A percentile compares a stretch with the other conserved stretches of the same genome.
Evolutionary conservation across 2,888 invertebrate species (phyloP).

Genomic region (Ochropacha duplaris): DNA sequence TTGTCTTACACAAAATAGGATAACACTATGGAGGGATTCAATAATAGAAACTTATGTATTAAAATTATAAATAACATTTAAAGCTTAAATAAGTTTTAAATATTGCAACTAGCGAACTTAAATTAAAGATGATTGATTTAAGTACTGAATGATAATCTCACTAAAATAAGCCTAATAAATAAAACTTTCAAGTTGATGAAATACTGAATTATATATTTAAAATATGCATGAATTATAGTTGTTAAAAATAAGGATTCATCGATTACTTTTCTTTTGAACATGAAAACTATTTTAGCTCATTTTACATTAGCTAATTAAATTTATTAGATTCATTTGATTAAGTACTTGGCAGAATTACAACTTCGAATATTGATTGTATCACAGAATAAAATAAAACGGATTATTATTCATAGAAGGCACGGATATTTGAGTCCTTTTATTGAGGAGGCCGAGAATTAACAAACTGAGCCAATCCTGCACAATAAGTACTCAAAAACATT

Average conservation of each 20-base stretch:
- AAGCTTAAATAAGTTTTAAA: slow-evolving; percentile 58
- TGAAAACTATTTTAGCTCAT: not conserved
- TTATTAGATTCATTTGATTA: not conserved
- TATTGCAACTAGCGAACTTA: slow-evolving; percentile 62
- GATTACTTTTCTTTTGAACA: no score
- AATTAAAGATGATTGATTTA: slow-evolving; percentile 18
- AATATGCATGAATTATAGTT: no score
- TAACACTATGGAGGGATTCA: slow-evolving; percentile 57
- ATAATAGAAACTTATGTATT: slow-evolving; percentile 42
- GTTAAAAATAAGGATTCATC: no score
- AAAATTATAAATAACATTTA: slow-evolving; percentile 40
- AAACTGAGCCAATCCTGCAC: not conserved
- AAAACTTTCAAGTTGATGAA: slow-evolving; percentile 8
- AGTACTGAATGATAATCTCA: slow-evolving; percentile 37
- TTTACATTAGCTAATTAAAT: not conserved
- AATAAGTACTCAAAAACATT: not conserved
- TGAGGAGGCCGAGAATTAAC: slow-evolving; percentile 6
- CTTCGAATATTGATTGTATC: not conserved
- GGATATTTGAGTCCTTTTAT: slow-evolving; percentile 25
- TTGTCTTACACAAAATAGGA: slow-evolving; percentile 52
- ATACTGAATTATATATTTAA: slow-evolving; percentile 16
- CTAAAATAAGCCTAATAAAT: slow-evolving; percentile 32
- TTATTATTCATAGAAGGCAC: slow-evolving; percentile 46
- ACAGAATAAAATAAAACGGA: slow-evolving; percentile 8
- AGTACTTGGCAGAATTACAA: not conserved